A percentile compares a stretch with the other conserved stretches of the same genome.
These are phyloP conservation scores for Elysia crispata DNA, from an alignment of 2,888 invertebrate genomes.

Conservation along the genomic window DNA sequence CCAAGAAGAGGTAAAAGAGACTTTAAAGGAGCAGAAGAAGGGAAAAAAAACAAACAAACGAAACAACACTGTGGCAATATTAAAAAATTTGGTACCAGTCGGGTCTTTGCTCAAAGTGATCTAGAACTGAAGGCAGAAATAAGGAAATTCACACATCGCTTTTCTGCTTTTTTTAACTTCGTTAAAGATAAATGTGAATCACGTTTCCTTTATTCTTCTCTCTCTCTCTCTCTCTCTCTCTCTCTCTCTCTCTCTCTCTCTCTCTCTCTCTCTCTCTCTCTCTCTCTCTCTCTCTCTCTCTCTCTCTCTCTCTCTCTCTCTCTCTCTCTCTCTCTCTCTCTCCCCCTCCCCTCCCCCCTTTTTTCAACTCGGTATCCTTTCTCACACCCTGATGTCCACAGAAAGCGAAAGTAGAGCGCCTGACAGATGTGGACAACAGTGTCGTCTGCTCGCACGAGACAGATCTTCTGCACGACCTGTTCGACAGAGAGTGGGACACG, in stretches of 20 bases:
- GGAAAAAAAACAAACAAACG: too few species aligned
- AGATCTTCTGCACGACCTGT: slow-evolving; percentile 66
- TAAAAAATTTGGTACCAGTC: too few species aligned
- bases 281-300: neutral
- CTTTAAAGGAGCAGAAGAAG: too few species aligned
- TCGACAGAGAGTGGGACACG: slow-evolving; percentile 61
- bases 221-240: neutral
- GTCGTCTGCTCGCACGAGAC: slow-evolving; percentile 71
- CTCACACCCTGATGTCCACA: neutral
- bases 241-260: neutral
- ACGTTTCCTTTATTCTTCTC: neutral
- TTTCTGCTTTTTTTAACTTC: neutral
- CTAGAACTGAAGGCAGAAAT: neutral
- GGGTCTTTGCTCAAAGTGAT: too few species aligned
- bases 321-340: too few species aligned
- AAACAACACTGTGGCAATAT: too few species aligned
- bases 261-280: neutral
- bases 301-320: neutral
- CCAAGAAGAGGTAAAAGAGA: too few species aligned
- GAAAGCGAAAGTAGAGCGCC: slow-evolving; percentile 47
- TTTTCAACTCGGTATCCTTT: neutral
- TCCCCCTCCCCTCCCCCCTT: too few species aligned
- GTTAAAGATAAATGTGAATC: too few species aligned
- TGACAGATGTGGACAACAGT: slow-evolving; percentile 61
- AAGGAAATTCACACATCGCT: neutral